Conservation (phyloP, 92 coral and sea anemone genomes). For the Epizoanthus rinbou region DNA sequence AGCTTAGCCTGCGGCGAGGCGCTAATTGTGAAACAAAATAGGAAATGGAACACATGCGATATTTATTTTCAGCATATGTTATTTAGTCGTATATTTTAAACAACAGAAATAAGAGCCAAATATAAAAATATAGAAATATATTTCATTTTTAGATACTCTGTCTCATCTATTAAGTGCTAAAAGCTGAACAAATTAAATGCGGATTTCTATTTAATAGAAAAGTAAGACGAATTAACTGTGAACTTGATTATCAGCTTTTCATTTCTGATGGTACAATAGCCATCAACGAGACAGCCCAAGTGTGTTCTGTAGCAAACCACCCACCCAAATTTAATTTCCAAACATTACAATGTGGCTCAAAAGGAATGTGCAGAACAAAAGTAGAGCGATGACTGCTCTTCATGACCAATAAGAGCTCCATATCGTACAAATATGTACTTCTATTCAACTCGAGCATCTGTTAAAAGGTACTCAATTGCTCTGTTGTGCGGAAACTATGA, state of each 20-base stretch:
- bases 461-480: slow-evolving; percentile 53
- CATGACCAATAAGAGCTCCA: slow-evolving; percentile 11
- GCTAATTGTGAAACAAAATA: slow-evolving; percentile 48
- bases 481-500: slow-evolving; percentile 58
- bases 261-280: slow-evolving; percentile 26
- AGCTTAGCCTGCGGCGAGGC: slow-evolving; percentile 41
- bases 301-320: not conserved
- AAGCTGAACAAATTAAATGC: not conserved
- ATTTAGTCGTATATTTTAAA: slow-evolving; percentile 1
- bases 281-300: not conserved
- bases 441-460: slow-evolving; percentile 60
- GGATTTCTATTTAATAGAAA: slow-evolving; percentile 21
- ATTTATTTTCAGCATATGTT: slow-evolving; percentile 27
- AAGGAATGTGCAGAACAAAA: not conserved
- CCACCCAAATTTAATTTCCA: not conserved
- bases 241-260: slow-evolving; percentile 23
- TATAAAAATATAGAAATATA: not conserved
- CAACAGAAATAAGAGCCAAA: not conserved
- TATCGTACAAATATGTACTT: slow-evolving; percentile 27
- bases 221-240: slow-evolving; percentile 20
- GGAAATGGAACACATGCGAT: slow-evolving; percentile 42
- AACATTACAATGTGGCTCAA: not conserved
- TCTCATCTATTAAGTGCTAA: not conserved
- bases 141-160: not conserved
- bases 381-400: not conserved